Evolutionary conservation across 2,888 invertebrate species (phyloP).

Genomic region (Zeuzera pyrina): DNA sequence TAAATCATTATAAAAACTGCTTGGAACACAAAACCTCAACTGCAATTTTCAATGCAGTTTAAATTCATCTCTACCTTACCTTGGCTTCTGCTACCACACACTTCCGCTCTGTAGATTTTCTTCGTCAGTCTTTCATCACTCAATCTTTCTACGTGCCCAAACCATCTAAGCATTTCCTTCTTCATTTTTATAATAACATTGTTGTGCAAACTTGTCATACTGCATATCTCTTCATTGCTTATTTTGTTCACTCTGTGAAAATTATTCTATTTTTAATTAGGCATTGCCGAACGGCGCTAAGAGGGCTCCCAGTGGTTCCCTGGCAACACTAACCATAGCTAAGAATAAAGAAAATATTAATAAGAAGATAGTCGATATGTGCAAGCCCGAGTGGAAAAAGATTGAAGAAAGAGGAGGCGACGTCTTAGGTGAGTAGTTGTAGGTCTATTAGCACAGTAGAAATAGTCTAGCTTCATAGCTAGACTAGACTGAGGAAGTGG

Average conservation of each 20-base stretch:
- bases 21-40: no score
- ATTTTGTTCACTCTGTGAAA: no score
- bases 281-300: constrained; percentile 26
- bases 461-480: not conserved
- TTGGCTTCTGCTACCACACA: no score
- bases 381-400: constrained; percentile 51
- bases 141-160: no score
- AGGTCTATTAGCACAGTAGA: not conserved
- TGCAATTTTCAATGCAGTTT: no score
- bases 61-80: no score
- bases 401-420: constrained; percentile 37
- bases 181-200: no score
- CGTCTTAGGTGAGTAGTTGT: constrained; percentile 39
- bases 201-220: no score
- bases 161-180: no score
- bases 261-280: constrained; percentile 29
- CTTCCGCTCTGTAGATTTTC: no score
- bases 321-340: constrained; percentile 25
- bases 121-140: no score
- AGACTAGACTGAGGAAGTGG: not conserved
- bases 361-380: constrained; percentile 30
- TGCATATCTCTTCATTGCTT: not conserved
- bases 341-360: constrained; percentile 34
- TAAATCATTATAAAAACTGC: no score
- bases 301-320: constrained; percentile 33